Conservation (phyloP, 1,140 invertebrate species). For the Eubasilissa regina region DNA sequence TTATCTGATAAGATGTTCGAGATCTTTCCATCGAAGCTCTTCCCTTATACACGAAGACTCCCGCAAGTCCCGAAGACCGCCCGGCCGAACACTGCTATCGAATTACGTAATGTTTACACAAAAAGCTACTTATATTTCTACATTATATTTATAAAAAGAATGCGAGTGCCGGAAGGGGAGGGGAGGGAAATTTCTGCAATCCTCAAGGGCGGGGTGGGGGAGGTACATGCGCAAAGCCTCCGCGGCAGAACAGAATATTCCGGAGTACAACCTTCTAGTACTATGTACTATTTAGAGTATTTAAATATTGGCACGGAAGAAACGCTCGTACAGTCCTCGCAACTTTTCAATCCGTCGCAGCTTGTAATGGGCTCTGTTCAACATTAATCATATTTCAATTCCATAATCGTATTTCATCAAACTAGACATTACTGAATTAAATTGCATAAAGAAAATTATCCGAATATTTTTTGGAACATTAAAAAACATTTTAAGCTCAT, state of each 20-base stretch:
- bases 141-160: neutral
- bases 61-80: no score
- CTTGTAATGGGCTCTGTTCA: no score
- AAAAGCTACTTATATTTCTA: neutral
- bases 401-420: no score
- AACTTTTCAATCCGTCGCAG: neutral
- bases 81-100: neutral
- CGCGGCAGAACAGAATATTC: conserved; percentile 55
- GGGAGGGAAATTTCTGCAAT: conserved; percentile 51
- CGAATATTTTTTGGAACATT: no score
- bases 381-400: no score
- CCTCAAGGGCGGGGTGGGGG: conserved; percentile 30
- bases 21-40: no score
- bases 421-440: no score
- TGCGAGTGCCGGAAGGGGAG: neutral
- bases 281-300: conserved; percentile 57
- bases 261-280: conserved; percentile 54
- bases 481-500: no score
- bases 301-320: conserved; percentile 56
- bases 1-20: no score
- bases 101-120: neutral
- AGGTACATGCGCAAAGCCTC: conserved; percentile 59
- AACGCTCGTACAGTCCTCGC: conserved; percentile 47
- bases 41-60: no score
- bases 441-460: no score